Evolutionary conservation across 2,113 vertebrate species (phyloP).

Genomic region (Grammomys surdaster): DNA sequence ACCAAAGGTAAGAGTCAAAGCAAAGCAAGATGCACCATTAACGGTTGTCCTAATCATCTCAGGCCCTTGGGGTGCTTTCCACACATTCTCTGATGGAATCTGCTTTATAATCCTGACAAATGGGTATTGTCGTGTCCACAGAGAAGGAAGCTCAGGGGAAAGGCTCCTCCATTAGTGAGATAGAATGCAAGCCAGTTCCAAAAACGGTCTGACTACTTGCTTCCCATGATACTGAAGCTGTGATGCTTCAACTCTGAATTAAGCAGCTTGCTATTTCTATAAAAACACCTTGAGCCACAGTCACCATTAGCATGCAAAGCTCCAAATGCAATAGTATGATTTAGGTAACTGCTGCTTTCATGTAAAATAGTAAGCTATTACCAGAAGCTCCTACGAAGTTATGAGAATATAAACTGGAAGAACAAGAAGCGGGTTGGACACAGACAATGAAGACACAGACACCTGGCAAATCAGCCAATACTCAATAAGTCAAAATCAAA

Average conservation of each 20-base stretch:
- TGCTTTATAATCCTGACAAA: slow-evolving; percentile 1
- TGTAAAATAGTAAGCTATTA: neutral
- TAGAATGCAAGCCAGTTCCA: neutral
- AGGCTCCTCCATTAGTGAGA: neutral
- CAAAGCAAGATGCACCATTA: neutral
- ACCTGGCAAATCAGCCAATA: neutral
- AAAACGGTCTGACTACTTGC: neutral
- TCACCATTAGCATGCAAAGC: neutral
- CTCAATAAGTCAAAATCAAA: neutral
- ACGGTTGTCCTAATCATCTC: neutral
- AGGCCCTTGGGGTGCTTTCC: neutral
- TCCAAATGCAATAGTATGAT: neutral
- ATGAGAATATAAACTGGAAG: neutral
- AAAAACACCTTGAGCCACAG: neutral
- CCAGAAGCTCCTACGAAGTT: neutral
- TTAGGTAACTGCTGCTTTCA: slow-evolving; percentile 17
- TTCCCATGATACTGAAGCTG: neutral
- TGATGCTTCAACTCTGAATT: neutral
- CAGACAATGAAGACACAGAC: neutral
- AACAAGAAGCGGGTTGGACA: neutral
- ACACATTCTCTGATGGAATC: slow-evolving; percentile 38
- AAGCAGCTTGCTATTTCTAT: neutral
- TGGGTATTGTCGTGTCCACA: slow-evolving; percentile 29
- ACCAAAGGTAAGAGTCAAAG: neutral
- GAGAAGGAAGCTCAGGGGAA: slow-evolving; percentile 28